phyloP scores from a whole-genome alignment of 1,140 invertebrate species.

The Lepidurus packardi region DNA sequence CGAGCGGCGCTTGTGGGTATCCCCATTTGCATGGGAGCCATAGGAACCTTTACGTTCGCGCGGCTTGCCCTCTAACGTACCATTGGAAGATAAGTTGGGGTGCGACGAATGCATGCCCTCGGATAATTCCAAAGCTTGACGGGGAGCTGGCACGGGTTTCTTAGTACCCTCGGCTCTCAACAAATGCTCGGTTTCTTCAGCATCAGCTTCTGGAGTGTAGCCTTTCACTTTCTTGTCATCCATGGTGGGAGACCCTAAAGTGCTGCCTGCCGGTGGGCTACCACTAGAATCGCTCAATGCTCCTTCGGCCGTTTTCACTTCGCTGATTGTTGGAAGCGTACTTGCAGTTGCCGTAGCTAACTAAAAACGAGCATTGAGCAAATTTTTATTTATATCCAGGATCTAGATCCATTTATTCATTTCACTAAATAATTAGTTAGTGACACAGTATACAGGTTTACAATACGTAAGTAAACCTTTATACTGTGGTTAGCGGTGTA shows the following conservation, averaged over 20 bases:
- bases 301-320: conserved; percentile 55
- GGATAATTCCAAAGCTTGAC: background rate
- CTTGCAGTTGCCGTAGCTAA: background rate
- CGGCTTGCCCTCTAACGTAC: background rate
- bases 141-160: conserved; percentile 5
- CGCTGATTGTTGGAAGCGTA: conserved; percentile 74
- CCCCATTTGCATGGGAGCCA: conserved; percentile 19
- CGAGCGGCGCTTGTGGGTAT: conserved; percentile 29
- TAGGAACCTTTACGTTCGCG: background rate
- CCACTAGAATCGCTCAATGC: conserved; percentile 39
- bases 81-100: background rate
- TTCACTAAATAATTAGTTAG: conserved; percentile 58
- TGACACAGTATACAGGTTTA: too few species aligned
- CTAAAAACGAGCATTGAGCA: conserved; percentile 35
- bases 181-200: conserved; percentile 28
- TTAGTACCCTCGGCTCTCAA: background rate
- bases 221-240: conserved; percentile 32
- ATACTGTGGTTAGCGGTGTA: background rate
- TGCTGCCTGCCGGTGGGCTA: conserved; percentile 34
- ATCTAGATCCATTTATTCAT: background rate
- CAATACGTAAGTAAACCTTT: background rate
- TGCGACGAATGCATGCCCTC: background rate
- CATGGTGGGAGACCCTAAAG: conserved; percentile 27
- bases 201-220: conserved; percentile 24
- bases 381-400: conserved; percentile 7